Percentiles rank a stretch among this genome's conserved stretches.
phyloP scores from a whole-genome alignment of 2,797 vertebrate genomes.

The Falco novaeseelandiae region DNA sequence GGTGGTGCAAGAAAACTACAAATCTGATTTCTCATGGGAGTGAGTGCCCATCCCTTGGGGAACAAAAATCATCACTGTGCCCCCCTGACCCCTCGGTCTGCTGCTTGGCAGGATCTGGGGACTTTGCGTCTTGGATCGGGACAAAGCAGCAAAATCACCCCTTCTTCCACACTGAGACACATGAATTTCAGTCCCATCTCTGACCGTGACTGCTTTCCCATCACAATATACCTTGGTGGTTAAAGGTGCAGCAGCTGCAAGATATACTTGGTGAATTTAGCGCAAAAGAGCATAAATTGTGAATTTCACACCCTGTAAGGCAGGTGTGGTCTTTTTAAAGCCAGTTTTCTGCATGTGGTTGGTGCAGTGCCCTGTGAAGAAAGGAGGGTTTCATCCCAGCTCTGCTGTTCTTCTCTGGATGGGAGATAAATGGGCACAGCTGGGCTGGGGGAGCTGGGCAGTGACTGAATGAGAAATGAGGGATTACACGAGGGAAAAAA shows the following conservation, averaged over 20 bases:
- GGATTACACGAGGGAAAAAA: neutral
- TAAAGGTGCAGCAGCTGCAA: neutral
- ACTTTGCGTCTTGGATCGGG: neutral
- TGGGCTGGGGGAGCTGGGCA: neutral
- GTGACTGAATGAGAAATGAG: neutral
- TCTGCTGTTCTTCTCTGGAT: neutral
- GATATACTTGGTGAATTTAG: neutral
- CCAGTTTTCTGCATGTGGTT: neutral
- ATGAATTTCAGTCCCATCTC: neutral
- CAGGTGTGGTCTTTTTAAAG: neutral
- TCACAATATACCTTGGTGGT: neutral
- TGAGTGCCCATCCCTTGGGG: neutral
- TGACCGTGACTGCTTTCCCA: neutral
- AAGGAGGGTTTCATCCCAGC: neutral
- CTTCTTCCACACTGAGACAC: fast-evolving
- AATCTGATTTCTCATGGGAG: neutral
- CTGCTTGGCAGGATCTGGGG: neutral
- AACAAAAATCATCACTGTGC: fast-evolving
- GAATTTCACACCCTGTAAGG: neutral
- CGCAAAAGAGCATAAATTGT: neutral
- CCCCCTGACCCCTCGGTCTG: fast-evolving
- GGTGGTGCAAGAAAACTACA: neutral
- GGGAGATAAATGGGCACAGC: neutral
- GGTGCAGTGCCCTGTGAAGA: neutral
- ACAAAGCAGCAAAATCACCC: neutral